Percentiles rank a stretch among this genome's conserved stretches.
Conservation (phyloP, 2,888 invertebrate genomes). For the Pediacus dermestoides region DNA sequence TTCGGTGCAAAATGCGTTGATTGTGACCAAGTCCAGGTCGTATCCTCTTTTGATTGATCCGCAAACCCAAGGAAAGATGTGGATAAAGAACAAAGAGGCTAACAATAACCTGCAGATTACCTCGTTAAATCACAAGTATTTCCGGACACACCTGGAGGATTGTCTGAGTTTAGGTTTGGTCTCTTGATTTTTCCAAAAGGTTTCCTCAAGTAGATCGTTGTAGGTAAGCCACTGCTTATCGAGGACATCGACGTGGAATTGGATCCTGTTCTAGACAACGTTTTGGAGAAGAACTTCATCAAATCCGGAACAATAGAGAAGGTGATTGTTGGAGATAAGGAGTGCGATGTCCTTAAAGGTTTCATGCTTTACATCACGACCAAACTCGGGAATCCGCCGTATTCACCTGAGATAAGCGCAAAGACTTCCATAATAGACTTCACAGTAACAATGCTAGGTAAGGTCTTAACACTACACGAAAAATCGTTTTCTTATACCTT, state of each 20-base stretch:
- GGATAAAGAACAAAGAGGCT: conserved; percentile 93
- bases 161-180: conserved; percentile 44
- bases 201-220: too few relatives aligned
- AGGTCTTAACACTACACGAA: conserved; percentile 2
- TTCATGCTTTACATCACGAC: conserved; percentile 96
- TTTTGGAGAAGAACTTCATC: conserved; percentile 95
- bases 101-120: conserved; percentile 90
- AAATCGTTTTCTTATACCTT: conserved; percentile 2
- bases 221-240: conserved; percentile 81
- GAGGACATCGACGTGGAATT: conserved; percentile 94
- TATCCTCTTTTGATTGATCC: conserved; percentile 94
- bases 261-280: conserved; percentile 95
- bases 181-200: conserved; percentile 3
- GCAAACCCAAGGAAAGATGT: conserved; percentile 95
- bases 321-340: conserved; percentile 91
- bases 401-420: conserved; percentile 94
- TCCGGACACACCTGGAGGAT: conserved; percentile 53
- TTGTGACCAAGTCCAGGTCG: conserved; percentile 92
- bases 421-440: conserved; percentile 97
- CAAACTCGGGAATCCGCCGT: conserved; percentile 92
- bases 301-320: conserved; percentile 96
- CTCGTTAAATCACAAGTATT: conserved; percentile 94
- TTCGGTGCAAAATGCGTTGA: conserved; percentile 93
- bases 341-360: conserved; percentile 94
- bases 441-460: conserved; percentile 86